A percentile compares a stretch with the other conserved stretches of the same genome.
These are phyloP conservation scores for Corythoichthys intestinalis DNA, from an alignment of 2,113 vertebrate genomes.

Conservation along the genomic window DNA sequence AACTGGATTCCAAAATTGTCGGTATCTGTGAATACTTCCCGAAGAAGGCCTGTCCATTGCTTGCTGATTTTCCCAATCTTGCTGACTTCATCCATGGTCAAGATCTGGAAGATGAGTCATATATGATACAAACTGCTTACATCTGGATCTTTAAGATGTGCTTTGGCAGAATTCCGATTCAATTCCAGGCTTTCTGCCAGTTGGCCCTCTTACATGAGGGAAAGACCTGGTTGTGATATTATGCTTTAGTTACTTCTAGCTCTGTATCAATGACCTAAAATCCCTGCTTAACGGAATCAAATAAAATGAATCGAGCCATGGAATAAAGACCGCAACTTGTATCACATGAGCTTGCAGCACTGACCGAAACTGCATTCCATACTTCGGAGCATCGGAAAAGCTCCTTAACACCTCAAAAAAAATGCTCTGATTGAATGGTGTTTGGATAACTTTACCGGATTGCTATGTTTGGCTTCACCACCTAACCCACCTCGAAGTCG, in stretches of 20 bases:
- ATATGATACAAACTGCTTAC: constrained; percentile 9
- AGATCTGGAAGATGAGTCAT: constrained; percentile 68
- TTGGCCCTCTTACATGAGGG: constrained; percentile 10
- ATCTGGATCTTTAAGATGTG: constrained; percentile 12
- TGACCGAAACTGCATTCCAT: constrained; percentile 49
- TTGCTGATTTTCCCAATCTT: constrained; percentile 88
- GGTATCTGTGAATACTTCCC: constrained; percentile 80
- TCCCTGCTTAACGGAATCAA: constrained; percentile 36
- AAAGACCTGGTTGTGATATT: constrained; percentile 25
- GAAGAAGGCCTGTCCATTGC: constrained; percentile 85
- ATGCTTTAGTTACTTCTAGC: constrained; percentile 37
- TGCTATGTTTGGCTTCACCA: constrained; percentile 31
- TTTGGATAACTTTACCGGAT: constrained; percentile 32
- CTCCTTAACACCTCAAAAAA: constrained; percentile 10
- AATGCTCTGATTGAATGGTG: constrained; percentile 5
- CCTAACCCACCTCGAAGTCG: constrained; percentile 83
- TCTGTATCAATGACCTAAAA: constrained; percentile 47
- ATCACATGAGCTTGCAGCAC: constrained; percentile 23
- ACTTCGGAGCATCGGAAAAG: constrained; percentile 5
- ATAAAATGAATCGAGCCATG: constrained; percentile 52
- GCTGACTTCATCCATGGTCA: constrained; percentile 79
- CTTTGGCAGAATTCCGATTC: constrained; percentile 3
- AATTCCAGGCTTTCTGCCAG: constrained; percentile 4
- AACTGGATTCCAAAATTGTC: constrained; percentile 94
- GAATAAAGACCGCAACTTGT: constrained; percentile 50